A percentile compares a stretch with the other conserved stretches of the same genome.
Conservation (phyloP, 2,113 vertebrate genomes). For the Scortum barcoo region DNA sequence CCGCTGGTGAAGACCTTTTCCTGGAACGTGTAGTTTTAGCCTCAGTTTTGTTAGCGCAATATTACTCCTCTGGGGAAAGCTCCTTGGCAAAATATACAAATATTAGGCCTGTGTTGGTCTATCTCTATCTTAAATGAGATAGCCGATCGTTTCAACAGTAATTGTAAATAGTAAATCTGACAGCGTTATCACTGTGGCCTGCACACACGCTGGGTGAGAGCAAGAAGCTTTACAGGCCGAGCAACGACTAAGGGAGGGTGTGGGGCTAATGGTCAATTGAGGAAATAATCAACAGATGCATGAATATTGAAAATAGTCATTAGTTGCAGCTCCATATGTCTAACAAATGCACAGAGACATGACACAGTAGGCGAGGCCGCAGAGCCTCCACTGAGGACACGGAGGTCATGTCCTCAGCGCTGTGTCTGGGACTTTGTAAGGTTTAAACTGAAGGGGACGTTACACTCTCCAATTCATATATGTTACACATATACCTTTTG, state of each 20-base stretch:
- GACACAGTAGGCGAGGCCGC: neutral
- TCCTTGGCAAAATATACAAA: neutral
- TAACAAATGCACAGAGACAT: neutral
- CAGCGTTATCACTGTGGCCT: neutral
- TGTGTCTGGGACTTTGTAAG: neutral
- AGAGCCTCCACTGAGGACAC: neutral
- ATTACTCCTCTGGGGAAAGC: too few species aligned
- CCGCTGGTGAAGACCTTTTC: neutral
- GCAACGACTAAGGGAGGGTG: neutral
- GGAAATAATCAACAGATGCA: too few species aligned
- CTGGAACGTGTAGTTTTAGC: neutral
- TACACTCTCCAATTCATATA: neutral
- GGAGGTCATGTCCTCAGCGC: neutral
- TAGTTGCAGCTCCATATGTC: neutral
- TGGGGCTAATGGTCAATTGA: neutral
- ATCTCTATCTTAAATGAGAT: neutral
- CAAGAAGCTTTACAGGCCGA: neutral
- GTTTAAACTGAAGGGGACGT: neutral
- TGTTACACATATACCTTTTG: neutral
- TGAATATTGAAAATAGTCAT: neutral
- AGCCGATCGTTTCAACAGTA: neutral
- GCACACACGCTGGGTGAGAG: neutral
- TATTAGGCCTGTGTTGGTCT: neutral
- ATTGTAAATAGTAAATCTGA: neutral
- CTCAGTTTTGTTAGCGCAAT: neutral